Conservation (phyloP, 2,113 vertebrate species). For the Dromas ardeola region DNA sequence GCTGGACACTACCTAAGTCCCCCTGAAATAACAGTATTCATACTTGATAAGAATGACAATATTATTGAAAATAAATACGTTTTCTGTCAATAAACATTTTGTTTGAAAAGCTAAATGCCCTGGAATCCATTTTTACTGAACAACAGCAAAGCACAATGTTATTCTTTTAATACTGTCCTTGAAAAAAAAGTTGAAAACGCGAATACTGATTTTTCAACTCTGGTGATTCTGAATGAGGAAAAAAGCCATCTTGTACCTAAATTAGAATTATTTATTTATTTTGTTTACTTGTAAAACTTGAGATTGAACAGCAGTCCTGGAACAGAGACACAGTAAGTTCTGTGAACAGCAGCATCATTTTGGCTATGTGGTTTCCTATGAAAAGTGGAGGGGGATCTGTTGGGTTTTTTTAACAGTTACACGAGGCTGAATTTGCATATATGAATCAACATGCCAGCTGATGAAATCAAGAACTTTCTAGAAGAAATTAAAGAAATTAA, state of each 20-base stretch:
- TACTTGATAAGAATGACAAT: not conserved
- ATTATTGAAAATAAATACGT: not conserved
- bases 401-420: not conserved
- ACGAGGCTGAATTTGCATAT: not conserved
- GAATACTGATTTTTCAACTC: not conserved
- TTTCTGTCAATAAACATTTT: conserved; percentile 20
- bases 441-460: not conserved
- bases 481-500: not conserved
- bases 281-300: not conserved
- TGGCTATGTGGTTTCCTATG: not conserved
- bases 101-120: not conserved
- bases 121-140: not conserved
- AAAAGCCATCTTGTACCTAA: not conserved
- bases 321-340: not conserved
- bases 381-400: not conserved
- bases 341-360: not conserved
- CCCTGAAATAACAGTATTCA: not conserved
- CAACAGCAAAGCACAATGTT: not conserved
- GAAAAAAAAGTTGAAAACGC: not conserved
- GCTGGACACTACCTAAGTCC: not conserved
- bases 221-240: not conserved
- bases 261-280: not conserved
- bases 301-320: not conserved
- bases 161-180: not conserved
- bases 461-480: not conserved